Percentiles rank a stretch among this genome's conserved stretches.
phyloP scores from a whole-genome alignment of 1,140 invertebrate species.

The Euglossa dilemma region DNA sequence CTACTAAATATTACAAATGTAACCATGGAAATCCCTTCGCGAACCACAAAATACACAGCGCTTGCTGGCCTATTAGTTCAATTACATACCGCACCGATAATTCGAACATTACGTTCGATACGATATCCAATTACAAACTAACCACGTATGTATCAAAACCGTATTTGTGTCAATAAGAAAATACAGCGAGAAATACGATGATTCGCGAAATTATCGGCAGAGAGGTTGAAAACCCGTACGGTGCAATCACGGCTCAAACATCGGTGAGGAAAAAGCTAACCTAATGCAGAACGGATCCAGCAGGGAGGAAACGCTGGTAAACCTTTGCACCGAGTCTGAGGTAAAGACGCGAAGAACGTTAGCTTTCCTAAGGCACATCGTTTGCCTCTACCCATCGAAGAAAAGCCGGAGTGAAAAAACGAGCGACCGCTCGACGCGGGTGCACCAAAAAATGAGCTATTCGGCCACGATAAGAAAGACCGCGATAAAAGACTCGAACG shows the following conservation, averaged over 20 bases:
- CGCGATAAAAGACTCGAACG: neutral
- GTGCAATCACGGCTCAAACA: neutral
- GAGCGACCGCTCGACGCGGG: too few species aligned
- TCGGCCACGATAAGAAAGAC: neutral
- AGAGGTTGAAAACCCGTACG: too few species aligned
- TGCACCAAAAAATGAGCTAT: slow-evolving; percentile 6
- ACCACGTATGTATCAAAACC: neutral
- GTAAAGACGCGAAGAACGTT: neutral
- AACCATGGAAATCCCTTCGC: too few species aligned
- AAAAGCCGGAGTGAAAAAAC: neutral
- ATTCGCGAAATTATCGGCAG: neutral
- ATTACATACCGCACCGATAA: too few species aligned
- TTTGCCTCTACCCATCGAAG: neutral
- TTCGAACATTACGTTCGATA: too few species aligned
- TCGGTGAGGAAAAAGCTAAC: neutral
- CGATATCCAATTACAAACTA: neutral
- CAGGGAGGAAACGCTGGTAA: neutral
- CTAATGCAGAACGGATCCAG: neutral
- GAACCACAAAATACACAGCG: too few species aligned
- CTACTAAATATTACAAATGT: too few species aligned
- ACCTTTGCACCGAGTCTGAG: neutral
- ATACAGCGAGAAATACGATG: neutral
- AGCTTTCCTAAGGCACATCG: neutral
- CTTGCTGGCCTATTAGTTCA: too few species aligned
- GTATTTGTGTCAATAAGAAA: neutral